Evolutionary conservation across 2,888 invertebrate species (phyloP).

Genomic region (Pseudanteris insignis): DNA sequence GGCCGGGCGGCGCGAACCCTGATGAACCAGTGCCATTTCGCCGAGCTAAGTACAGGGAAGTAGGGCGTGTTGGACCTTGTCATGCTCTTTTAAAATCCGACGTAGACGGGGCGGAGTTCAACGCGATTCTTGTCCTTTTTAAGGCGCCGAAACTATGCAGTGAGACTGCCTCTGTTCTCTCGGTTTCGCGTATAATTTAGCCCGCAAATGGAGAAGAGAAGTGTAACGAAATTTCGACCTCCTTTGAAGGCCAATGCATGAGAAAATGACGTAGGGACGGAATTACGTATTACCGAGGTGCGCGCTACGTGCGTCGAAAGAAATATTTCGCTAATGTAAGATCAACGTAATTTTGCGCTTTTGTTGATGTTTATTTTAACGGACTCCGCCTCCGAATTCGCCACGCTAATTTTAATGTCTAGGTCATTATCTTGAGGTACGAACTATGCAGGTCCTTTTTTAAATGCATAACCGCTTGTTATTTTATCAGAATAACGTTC

Average conservation of each 20-base stretch:
- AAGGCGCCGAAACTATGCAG: slow-evolving; percentile 44
- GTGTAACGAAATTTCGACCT: slow-evolving; percentile 45
- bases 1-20: slow-evolving; percentile 40
- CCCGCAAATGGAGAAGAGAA: slow-evolving; percentile 40
- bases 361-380: slow-evolving; percentile 42
- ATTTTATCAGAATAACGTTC: neutral
- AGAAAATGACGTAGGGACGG: slow-evolving; percentile 40
- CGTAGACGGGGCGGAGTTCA: slow-evolving; percentile 46
- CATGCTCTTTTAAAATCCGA: slow-evolving; percentile 62
- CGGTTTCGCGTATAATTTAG: slow-evolving; percentile 36
- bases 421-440: slow-evolving; percentile 13
- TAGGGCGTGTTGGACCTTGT: slow-evolving; percentile 63
- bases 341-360: slow-evolving; percentile 39
- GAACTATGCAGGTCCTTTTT: neutral
- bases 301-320: slow-evolving; percentile 26
- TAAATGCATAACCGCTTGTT: neutral
- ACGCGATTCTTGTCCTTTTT: slow-evolving; percentile 50
- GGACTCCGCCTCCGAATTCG: slow-evolving; percentile 20
- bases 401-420: slow-evolving; percentile 22
- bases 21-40: slow-evolving; percentile 59
- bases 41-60: slow-evolving; percentile 60
- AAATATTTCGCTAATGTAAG: slow-evolving; percentile 42
- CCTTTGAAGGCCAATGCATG: slow-evolving; percentile 46
- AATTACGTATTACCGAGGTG: slow-evolving; percentile 41
- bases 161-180: slow-evolving; percentile 38